These are phyloP conservation scores for Aptenodytes patagonicus DNA, from an alignment of 2,113 vertebrate genomes.

Conservation along the genomic window DNA sequence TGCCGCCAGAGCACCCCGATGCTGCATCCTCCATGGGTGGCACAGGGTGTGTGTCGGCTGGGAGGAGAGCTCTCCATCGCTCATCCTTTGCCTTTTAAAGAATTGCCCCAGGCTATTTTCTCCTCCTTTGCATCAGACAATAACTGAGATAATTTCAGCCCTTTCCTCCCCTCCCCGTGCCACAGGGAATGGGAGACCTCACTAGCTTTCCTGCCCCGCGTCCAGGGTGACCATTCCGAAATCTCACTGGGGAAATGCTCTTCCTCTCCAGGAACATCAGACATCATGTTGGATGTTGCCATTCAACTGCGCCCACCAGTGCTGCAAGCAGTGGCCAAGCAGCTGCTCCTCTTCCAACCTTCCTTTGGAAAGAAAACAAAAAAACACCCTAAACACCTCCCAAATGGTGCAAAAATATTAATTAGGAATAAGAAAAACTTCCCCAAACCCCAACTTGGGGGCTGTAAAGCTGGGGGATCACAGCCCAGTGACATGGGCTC, in stretches of 20 bases:
- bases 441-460: neutral
- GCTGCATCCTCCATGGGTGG: neutral
- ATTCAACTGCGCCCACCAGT: neutral
- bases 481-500: neutral
- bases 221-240: neutral
- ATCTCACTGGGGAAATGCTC: neutral
- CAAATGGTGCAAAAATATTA: neutral
- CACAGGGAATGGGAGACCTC: neutral
- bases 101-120: neutral
- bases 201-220: rapidly evolving
- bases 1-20: neutral
- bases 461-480: neutral
- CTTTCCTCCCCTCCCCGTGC: neutral
- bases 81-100: neutral
- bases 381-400: neutral
- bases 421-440: neutral
- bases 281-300: rapidly evolving
- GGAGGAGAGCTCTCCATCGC: neutral
- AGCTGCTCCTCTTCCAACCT: neutral
- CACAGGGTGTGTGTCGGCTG: neutral
- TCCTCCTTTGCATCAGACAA: neutral
- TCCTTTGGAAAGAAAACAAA: neutral
- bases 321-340: neutral
- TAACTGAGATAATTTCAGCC: neutral
- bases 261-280: neutral